Percentiles rank a stretch among this genome's conserved stretches.
phyloP scores from a whole-genome alignment of 2,797 vertebrate genomes.

The Borostomias antarcticus region DNA sequence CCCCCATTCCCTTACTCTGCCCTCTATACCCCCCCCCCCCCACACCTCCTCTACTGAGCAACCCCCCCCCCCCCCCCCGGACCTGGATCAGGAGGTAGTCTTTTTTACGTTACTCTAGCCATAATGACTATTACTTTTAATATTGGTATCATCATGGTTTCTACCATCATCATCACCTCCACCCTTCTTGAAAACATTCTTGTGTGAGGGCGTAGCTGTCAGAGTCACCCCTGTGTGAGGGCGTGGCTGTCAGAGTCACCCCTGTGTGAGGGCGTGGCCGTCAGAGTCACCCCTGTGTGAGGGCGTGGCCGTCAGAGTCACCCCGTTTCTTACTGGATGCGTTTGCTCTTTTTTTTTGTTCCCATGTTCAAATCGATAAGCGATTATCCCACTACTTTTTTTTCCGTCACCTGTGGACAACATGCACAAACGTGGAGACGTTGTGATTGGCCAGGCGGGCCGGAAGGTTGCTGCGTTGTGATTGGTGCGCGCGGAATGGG shows the following conservation, averaged over 20 bases:
- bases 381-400: slow-evolving; percentile 48
- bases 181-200: slow-evolving; percentile 35
- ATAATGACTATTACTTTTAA: slow-evolving; percentile 72
- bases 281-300: slow-evolving; percentile 34
- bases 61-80: slow-evolving; percentile 57
- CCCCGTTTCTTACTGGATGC: slow-evolving; percentile 43
- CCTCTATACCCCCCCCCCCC: slow-evolving; percentile 40
- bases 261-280: slow-evolving; percentile 29
- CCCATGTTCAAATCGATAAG: background rate
- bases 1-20: slow-evolving; percentile 27
- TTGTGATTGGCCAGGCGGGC: slow-evolving; percentile 32
- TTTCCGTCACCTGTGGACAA: slow-evolving; percentile 50
- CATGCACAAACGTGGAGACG: slow-evolving; percentile 48
- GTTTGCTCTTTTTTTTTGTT: slow-evolving; percentile 1
- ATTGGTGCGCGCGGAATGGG: slow-evolving; percentile 46
- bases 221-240: slow-evolving; percentile 34
- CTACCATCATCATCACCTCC: slow-evolving; percentile 51
- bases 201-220: slow-evolving; percentile 31
- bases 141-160: slow-evolving; percentile 68
- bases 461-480: slow-evolving; percentile 42
- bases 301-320: slow-evolving; percentile 33
- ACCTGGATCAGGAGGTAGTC: slow-evolving; percentile 67
- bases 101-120: slow-evolving; percentile 77
- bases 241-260: too few relatives aligned
- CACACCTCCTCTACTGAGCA: slow-evolving; percentile 54